Evolutionary conservation across 2,113 vertebrate species (phyloP).

Genomic region (Psittacus erithacus): DNA sequence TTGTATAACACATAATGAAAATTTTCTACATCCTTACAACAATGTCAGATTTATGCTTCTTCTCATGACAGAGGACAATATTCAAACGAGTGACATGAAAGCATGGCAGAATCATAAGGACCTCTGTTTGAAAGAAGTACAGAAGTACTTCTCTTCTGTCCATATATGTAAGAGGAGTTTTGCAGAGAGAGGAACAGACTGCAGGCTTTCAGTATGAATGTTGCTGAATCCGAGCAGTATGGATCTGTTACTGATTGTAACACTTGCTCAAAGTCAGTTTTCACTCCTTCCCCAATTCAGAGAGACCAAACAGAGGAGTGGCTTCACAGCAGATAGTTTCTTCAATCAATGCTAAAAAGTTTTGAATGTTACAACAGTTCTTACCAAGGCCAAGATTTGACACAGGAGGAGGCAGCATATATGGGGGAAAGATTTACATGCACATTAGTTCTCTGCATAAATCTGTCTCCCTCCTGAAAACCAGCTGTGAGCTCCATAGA

Average conservation of each 20-base stretch:
- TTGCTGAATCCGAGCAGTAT: background rate
- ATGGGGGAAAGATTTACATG: background rate
- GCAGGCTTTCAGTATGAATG: background rate
- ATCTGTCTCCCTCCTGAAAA: slow-evolving; percentile 13
- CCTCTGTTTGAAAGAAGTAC: background rate
- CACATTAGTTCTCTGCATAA: background rate
- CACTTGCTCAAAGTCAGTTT: background rate
- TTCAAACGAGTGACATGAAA: background rate
- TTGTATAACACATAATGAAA: background rate
- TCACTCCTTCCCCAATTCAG: background rate
- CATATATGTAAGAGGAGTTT: background rate
- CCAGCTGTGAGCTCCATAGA: background rate
- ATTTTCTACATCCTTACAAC: background rate
- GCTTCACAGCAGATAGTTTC: background rate
- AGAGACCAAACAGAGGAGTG: background rate
- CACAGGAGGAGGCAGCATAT: background rate
- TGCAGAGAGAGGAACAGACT: background rate
- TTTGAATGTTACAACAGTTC: background rate
- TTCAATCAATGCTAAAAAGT: background rate
- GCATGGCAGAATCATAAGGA: background rate
- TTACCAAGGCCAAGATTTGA: background rate
- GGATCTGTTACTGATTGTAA: background rate
- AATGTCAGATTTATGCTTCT: background rate
- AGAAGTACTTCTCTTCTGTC: background rate
- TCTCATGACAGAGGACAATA: background rate